These are phyloP conservation scores for Callipepla californica DNA, from an alignment of 2,113 vertebrate species.

Conservation along the genomic window DNA sequence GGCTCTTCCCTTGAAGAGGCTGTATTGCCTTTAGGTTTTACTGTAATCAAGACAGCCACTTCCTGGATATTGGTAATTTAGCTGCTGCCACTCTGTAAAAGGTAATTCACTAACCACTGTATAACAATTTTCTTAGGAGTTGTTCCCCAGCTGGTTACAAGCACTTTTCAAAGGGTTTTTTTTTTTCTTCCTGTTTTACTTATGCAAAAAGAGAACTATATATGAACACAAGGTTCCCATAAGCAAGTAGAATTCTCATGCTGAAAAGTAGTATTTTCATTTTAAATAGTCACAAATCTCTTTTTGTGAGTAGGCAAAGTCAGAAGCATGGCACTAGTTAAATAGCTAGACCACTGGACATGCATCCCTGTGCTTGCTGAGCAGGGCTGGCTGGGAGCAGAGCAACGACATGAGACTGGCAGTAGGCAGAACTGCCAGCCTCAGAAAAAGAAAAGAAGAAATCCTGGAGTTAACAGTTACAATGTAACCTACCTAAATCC, in stretches of 20 bases:
- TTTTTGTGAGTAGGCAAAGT: background rate
- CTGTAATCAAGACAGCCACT: slow-evolving; percentile 16
- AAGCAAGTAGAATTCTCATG: background rate
- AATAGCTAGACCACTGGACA: background rate
- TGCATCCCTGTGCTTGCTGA: background rate
- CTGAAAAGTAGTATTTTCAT: background rate
- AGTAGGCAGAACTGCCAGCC: background rate
- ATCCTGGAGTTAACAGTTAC: background rate
- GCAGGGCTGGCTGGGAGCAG: background rate
- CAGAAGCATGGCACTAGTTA: background rate
- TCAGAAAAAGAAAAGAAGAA: background rate
- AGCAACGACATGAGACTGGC: background rate
- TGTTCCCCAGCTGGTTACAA: background rate
- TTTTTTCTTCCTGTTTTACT: background rate
- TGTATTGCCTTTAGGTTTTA: slow-evolving; percentile 45
- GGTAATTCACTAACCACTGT: background rate
- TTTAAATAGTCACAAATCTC: background rate
- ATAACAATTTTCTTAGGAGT: background rate
- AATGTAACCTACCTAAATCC: background rate
- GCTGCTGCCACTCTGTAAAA: background rate
- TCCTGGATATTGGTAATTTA: slow-evolving; percentile 41
- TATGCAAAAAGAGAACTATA: background rate
- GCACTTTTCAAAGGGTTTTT: background rate
- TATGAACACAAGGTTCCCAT: background rate
- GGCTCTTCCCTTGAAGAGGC: background rate